phyloP scores from a whole-genome alignment of 2,888 invertebrate genomes.

The Drosophila merina region DNA sequence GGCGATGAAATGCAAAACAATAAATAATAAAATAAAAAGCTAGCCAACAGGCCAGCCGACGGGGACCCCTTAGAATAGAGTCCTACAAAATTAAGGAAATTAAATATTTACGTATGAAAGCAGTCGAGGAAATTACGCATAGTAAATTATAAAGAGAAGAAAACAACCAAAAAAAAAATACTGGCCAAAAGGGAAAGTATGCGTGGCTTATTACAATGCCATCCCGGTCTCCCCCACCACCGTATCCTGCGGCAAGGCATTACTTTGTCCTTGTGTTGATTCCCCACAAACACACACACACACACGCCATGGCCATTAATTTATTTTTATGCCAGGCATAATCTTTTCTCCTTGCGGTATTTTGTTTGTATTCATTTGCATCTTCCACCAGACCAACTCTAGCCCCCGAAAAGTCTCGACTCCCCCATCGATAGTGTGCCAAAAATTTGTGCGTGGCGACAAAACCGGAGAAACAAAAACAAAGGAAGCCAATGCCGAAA shows the following conservation, averaged over 20 bases:
- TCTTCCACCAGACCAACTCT: constrained; percentile 14
- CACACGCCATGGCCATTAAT: constrained; percentile 65
- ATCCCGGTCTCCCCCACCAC: neutral
- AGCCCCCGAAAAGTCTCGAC: neutral
- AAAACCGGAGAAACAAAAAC: constrained; percentile 39
- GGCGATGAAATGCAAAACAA: constrained; percentile 66
- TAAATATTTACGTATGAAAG: constrained; percentile 67
- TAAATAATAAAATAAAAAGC: constrained; percentile 64
- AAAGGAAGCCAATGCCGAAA: constrained; percentile 3
- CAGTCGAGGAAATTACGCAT: constrained; percentile 65
- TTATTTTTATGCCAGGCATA: constrained; percentile 73
- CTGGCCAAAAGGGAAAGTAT: constrained; percentile 17
- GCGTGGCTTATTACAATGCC: constrained; percentile 60
- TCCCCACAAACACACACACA: constrained; percentile 35
- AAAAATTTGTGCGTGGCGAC: constrained; percentile 44
- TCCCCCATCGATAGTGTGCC: constrained; percentile 42
- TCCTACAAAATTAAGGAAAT: constrained; percentile 54
- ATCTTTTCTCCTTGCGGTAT: constrained; percentile 55
- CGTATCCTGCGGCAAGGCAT: constrained; percentile 53
- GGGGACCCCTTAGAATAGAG: constrained; percentile 40
- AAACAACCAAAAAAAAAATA: constrained; percentile 19
- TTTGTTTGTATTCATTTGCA: constrained; percentile 44
- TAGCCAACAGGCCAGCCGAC: constrained; percentile 17
- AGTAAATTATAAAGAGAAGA: constrained; percentile 60
- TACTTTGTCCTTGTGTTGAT: constrained; percentile 61